Conservation (phyloP, 2,797 vertebrate species). For the Okamejei kenojei region DNA sequence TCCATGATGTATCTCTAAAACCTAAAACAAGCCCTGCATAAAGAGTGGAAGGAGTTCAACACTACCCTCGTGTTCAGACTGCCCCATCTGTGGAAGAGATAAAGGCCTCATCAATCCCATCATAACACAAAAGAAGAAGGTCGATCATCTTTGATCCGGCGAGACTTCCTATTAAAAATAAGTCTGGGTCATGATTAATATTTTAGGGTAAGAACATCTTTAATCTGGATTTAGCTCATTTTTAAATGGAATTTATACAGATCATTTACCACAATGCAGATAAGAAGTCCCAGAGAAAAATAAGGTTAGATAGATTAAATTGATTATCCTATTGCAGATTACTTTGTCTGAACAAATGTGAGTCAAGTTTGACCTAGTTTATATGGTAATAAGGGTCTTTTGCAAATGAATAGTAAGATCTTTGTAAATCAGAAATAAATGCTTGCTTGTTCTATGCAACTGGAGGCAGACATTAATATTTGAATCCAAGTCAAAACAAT, state of each 20-base stretch:
- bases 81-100: no score
- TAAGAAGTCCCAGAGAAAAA: neutral
- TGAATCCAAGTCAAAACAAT: neutral
- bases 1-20: no score
- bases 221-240: slow-evolving; percentile 13
- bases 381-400: neutral
- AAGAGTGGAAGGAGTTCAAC: no score
- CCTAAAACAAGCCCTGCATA: no score
- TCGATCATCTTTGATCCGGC: no score
- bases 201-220: neutral
- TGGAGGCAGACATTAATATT: neutral
- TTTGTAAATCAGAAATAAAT: slow-evolving; percentile 19
- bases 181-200: neutral
- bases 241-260: slow-evolving; percentile 17
- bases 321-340: neutral
- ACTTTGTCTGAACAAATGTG: neutral
- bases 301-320: neutral
- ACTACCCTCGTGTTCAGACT: no score
- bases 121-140: no score
- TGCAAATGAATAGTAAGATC: neutral
- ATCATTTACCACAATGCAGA: slow-evolving; percentile 1
- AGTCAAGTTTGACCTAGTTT: neutral
- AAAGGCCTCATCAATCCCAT: no score
- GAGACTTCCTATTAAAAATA: neutral
- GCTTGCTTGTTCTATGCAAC: neutral